phyloP scores from a whole-genome alignment of 2,888 invertebrate genomes.

The Electrophaes corylata region DNA sequence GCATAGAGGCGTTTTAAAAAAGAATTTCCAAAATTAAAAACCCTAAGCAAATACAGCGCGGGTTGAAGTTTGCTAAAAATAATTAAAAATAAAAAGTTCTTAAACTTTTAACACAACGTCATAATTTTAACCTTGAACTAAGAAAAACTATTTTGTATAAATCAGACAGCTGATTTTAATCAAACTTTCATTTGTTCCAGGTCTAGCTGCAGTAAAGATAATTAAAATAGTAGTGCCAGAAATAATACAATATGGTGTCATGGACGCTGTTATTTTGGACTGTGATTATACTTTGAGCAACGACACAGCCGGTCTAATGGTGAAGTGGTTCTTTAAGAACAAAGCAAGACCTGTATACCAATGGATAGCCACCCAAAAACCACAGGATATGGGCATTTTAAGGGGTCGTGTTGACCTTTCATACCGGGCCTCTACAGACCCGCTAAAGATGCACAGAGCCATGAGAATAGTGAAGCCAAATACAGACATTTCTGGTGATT shows the following conservation, averaged over 20 bases:
- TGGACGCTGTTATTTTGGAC: conserved; percentile 87
- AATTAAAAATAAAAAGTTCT: too few species aligned
- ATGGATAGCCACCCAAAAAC: conserved; percentile 89
- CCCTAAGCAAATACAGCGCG: too few species aligned
- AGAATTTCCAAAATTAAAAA: too few species aligned
- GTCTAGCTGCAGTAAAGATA: conserved; percentile 84
- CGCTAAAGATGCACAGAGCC: conserved; percentile 88
- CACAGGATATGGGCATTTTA: conserved; percentile 86
- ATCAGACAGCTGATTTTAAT: conserved; percentile 1
- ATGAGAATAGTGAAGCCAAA: conserved; percentile 89
- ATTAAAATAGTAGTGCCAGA: conserved; percentile 86
- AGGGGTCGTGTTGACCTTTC: conserved; percentile 85
- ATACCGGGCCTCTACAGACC: conserved; percentile 87
- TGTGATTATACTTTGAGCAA: conserved; percentile 88
- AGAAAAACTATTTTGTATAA: too few species aligned
- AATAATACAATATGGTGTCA: conserved; percentile 85
- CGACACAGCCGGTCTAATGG: conserved; percentile 87
- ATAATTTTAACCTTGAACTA: too few species aligned
- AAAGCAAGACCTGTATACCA: conserved; percentile 89
- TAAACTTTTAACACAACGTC: too few species aligned
- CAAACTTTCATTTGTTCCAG: conserved; percentile 74
- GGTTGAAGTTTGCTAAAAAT: too few species aligned
- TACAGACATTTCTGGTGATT: conserved; percentile 89
- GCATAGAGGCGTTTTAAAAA: too few species aligned
- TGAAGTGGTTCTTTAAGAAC: conserved; percentile 91